Base-by-base conservation (phyloP, 1,140 invertebrate genomes). In the Whitmania pigra region DNA sequence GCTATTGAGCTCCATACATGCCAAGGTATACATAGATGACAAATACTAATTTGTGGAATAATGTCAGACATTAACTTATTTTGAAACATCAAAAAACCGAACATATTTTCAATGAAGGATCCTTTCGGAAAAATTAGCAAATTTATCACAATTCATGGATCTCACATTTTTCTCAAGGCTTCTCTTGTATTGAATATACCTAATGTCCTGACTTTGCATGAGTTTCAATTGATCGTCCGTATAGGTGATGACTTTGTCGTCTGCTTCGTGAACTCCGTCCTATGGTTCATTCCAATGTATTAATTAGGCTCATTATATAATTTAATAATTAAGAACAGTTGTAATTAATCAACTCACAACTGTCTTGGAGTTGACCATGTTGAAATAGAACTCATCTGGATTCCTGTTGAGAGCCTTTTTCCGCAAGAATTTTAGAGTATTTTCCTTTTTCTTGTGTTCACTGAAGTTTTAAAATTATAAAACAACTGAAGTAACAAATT, bases 301-400 rank as follows among this genome's bases (percentile, higher is more conserved):
- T 15, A 49, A 49, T 49, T 49, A 13, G 43, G 0, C 43, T 49
- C 43, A 17, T 49, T 49, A 11, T 1, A 17, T 49, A 1, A 49
- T 15, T 49, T 49, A 6, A 6, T 36, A 36, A 36, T 36, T 36
- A 36, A 36, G 2, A 36, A n/a, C n/a, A 36, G 31, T 6, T 36
- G 31, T 49, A 49, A 49, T 49, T 49, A 49, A 22, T 63, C 54
- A 63, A 75, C 75, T 76, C 80, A 86, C 86, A 77, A 88, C 84
- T 2, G 92, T 83, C 83, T 89, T 87, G 0, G 93, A 93, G 79
- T 93, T 94, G 53, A 95, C 88, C 96, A 99, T 99, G 77, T 97
- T 94, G 82, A 92, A 94, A 80, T 96, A 91, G 83, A 97, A 99
- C 83, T 99, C 96, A 88, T 99, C 94, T 2, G 93, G 93, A 87